A percentile compares a stretch with the other conserved stretches of the same genome.
Evolutionary conservation across 2,888 invertebrate species (phyloP).

Genomic region (Cordilura impudica): DNA sequence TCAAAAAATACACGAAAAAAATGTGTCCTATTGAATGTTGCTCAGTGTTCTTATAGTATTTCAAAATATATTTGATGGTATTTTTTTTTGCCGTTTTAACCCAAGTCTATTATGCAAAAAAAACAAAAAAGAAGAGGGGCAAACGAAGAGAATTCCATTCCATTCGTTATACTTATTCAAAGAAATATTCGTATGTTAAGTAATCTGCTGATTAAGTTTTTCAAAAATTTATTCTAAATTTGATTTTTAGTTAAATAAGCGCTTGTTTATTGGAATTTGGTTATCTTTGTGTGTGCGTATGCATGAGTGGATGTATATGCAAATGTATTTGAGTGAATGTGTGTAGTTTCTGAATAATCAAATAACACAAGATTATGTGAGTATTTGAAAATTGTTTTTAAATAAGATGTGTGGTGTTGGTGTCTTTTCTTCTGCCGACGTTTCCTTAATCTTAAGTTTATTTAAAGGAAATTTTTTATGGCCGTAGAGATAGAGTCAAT

Average conservation of each 20-base stretch:
- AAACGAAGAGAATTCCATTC: constrained; percentile 13
- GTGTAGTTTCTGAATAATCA: constrained; percentile 37
- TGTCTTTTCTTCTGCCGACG: background rate
- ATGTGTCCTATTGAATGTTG: too few relatives aligned
- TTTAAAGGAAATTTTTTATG: constrained; percentile 51
- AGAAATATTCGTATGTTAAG: constrained; percentile 32
- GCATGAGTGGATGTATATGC: background rate
- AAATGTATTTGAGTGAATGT: background rate
- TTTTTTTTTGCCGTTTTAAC: constrained; percentile 30
- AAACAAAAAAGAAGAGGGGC: background rate
- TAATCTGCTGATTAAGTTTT: constrained; percentile 63
- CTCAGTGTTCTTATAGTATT: background rate
- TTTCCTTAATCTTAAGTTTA: constrained; percentile 12
- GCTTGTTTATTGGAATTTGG: constrained; percentile 33
- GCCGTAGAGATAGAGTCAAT: constrained; percentile 19
- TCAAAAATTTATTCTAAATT: constrained; percentile 57
- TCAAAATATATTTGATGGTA: background rate
- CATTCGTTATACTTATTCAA: constrained; percentile 13
- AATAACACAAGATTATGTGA: constrained; percentile 51
- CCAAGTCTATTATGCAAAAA: constrained; percentile 1
- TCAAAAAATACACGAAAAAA: too few relatives aligned
- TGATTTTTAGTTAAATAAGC: constrained; percentile 56
- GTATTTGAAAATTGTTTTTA: constrained; percentile 57
- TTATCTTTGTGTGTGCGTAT: background rate
- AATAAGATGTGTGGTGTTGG: constrained; percentile 35